Conservation (phyloP, 2,113 vertebrate species). For the Bettongia penicillata region DNA sequence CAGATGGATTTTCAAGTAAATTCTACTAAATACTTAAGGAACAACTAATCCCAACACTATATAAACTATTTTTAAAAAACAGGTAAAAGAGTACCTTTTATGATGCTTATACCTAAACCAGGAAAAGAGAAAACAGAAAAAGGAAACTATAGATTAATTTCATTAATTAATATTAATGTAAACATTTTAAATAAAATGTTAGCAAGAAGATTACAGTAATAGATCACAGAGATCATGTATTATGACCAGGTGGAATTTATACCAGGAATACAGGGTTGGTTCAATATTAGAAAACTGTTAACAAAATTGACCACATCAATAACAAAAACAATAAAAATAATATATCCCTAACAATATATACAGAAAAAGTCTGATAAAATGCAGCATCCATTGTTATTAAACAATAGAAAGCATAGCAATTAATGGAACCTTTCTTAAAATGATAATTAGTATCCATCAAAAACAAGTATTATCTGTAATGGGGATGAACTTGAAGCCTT, state of each 20-base stretch:
- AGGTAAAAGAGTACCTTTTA: not conserved
- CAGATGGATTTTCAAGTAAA: not conserved
- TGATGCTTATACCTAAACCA: not conserved
- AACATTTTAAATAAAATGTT: not conserved
- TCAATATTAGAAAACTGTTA: not conserved
- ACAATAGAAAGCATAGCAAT: not conserved
- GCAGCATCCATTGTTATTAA: not conserved
- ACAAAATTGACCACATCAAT: not conserved
- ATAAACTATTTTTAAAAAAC: not conserved
- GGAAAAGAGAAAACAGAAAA: not conserved
- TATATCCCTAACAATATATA: not conserved
- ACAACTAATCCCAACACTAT: not conserved
- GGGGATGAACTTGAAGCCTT: not conserved
- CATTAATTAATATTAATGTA: not conserved
- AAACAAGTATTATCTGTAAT: not conserved
- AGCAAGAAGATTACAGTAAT: not conserved
- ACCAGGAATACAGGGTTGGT: not conserved
- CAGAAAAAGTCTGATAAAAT: not conserved
- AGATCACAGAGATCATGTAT: not conserved
- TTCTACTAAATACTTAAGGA: not conserved
- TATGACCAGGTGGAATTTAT: not conserved
- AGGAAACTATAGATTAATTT: not conserved
- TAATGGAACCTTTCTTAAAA: not conserved
- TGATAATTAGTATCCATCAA: not conserved
- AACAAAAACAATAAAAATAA: not conserved